Evolutionary conservation across 2,113 vertebrate genomes (phyloP).

Genomic region (Phalacrocorax aristotelis): DNA sequence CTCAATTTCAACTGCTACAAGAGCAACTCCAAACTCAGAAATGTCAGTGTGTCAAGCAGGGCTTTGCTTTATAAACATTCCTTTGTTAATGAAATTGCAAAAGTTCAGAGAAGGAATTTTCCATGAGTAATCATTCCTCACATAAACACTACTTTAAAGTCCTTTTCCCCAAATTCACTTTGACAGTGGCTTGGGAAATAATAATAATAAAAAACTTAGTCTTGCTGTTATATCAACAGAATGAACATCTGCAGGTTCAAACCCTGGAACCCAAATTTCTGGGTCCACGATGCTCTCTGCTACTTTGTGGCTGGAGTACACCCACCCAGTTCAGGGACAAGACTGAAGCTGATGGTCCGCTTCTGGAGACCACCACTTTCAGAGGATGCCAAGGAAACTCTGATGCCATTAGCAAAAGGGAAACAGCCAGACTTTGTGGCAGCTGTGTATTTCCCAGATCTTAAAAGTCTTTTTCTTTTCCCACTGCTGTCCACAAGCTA

Average conservation of each 20-base stretch:
- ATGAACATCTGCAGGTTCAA: not conserved
- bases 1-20: slow-evolving; percentile 9
- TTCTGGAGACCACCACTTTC: not conserved
- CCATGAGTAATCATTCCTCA: slow-evolving; percentile 30
- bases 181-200: slow-evolving; percentile 25
- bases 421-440: not conserved
- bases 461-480: not conserved
- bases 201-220: not conserved
- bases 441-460: not conserved
- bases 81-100: slow-evolving; percentile 48
- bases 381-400: not conserved
- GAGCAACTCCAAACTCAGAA: not conserved
- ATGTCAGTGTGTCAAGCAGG: not conserved
- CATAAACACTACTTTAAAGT: not conserved
- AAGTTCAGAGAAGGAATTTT: slow-evolving; percentile 45
- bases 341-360: not conserved
- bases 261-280: not conserved
- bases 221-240: not conserved
- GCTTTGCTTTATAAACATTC: slow-evolving; percentile 47
- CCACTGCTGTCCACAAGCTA: fast-evolving
- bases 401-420: not conserved
- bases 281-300: not conserved
- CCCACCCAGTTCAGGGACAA: not conserved
- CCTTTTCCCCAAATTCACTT: not conserved
- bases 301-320: not conserved